Evolutionary conservation across 2,113 vertebrate genomes (phyloP).

Genomic region (Natator depressus): DNA sequence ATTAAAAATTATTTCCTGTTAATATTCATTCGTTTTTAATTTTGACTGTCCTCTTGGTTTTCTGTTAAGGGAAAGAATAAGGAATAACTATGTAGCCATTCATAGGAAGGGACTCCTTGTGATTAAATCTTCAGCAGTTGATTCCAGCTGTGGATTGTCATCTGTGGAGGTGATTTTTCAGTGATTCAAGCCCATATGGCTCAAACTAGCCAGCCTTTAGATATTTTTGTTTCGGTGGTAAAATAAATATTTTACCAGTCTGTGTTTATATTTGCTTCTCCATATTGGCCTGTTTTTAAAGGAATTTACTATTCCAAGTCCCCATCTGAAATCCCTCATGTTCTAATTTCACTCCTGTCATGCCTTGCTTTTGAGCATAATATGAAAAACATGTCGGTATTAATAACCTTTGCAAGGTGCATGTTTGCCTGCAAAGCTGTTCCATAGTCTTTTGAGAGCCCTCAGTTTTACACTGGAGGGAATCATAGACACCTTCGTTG

Average conservation of each 20-base stretch:
- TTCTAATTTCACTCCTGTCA: neutral
- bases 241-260: neutral
- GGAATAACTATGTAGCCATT: slow-evolving; percentile 35
- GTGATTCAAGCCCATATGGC: slow-evolving; percentile 37
- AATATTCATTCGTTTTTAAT: neutral
- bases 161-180: slow-evolving; percentile 39
- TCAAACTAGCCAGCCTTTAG: slow-evolving; percentile 36
- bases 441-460: neutral
- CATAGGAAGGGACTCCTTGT: slow-evolving; percentile 1
- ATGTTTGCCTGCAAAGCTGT: neutral
- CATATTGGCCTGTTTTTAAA: neutral
- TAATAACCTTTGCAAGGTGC: neutral
- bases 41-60: slow-evolving; percentile 8
- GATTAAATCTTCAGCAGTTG: slow-evolving; percentile 32
- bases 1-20: neutral
- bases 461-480: neutral
- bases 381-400: neutral
- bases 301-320: neutral
- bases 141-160: slow-evolving; percentile 42
- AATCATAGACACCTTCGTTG: neutral
- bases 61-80: slow-evolving; percentile 19
- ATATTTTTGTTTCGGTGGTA: slow-evolving; percentile 57
- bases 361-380: neutral
- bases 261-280: neutral
- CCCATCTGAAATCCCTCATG: neutral